Conservation (phyloP, 2,888 invertebrate species). For the Saturnia japonica region DNA sequence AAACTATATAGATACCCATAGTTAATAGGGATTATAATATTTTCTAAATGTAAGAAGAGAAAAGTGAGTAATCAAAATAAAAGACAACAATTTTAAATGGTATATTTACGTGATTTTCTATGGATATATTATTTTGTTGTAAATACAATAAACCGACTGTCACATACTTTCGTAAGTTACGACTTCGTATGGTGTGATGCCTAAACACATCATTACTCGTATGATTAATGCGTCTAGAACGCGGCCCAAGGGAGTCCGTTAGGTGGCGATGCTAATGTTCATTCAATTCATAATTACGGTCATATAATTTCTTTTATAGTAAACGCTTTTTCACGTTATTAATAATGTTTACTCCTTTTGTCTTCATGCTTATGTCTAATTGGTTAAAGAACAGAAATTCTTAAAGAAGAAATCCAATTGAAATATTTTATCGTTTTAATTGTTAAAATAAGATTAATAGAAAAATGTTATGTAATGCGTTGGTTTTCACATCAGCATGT, state of each 20-base stretch:
- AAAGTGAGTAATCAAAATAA: not conserved
- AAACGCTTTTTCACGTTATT: conserved; percentile 21
- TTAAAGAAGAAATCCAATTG: not conserved
- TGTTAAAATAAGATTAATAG: no score
- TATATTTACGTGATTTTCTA: not conserved
- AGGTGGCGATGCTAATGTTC: conserved; percentile 63
- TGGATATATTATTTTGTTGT: not conserved
- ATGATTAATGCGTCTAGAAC: conserved; percentile 62
- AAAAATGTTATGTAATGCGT: no score
- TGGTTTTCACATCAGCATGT: no score
- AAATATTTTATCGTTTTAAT: not conserved
- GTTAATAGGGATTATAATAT: no score
- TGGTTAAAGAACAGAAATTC: not conserved
- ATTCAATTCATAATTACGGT: conserved; percentile 65
- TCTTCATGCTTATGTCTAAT: not conserved
- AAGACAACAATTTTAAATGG: not conserved
- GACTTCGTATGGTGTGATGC: conserved; percentile 12
- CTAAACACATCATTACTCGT: conserved; percentile 48
- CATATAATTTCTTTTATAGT: conserved; percentile 31
- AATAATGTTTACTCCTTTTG: conserved; percentile 1
- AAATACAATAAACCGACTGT: conserved; percentile 14
- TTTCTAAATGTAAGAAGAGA: not conserved
- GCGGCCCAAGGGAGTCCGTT: conserved; percentile 51
- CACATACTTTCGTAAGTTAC: conserved; percentile 34
- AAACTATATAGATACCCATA: no score